These are phyloP conservation scores for Gallinago media DNA, from an alignment of 2,113 vertebrate genomes.

Conservation along the genomic window DNA sequence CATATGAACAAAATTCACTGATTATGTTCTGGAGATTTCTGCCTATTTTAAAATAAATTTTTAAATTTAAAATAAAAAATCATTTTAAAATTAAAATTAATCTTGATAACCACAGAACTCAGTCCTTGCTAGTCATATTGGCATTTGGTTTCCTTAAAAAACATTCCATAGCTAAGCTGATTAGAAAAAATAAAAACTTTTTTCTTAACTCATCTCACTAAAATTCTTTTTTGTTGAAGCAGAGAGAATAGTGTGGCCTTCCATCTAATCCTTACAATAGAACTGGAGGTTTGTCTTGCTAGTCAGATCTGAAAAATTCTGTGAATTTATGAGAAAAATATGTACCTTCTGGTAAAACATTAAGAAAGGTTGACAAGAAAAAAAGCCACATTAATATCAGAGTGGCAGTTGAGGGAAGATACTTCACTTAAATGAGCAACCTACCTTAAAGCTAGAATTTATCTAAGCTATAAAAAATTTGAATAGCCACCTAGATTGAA, in stretches of 20 bases:
- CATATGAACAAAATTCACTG: not conserved
- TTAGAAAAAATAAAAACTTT: conserved; percentile 39
- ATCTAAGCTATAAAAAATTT: not conserved
- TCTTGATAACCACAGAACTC: not conserved
- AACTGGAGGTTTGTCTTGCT: not conserved
- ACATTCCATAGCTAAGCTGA: conserved; percentile 2
- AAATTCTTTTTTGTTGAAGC: conserved; percentile 37
- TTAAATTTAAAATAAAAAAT: too few species aligned
- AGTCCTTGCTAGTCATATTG: not conserved
- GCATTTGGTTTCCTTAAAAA: conserved; percentile 34
- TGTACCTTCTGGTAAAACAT: not conserved
- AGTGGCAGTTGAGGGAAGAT: not conserved
- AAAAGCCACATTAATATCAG: not conserved
- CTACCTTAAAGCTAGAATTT: not conserved
- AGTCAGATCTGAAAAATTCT: not conserved
- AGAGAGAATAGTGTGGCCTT: not conserved
- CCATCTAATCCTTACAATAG: not conserved
- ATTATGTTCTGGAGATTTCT: not conserved
- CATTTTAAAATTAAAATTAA: conserved; percentile 46
- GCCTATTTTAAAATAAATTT: not conserved
- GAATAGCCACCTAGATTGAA: not conserved
- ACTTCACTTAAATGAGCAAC: conserved; percentile 15
- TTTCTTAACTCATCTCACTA: not conserved
- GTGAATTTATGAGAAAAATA: conserved; percentile 3
- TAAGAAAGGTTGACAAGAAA: not conserved